These are phyloP conservation scores for Tupiocoris notatus DNA, from an alignment of 2,888 invertebrate genomes.

Conservation along the genomic window DNA sequence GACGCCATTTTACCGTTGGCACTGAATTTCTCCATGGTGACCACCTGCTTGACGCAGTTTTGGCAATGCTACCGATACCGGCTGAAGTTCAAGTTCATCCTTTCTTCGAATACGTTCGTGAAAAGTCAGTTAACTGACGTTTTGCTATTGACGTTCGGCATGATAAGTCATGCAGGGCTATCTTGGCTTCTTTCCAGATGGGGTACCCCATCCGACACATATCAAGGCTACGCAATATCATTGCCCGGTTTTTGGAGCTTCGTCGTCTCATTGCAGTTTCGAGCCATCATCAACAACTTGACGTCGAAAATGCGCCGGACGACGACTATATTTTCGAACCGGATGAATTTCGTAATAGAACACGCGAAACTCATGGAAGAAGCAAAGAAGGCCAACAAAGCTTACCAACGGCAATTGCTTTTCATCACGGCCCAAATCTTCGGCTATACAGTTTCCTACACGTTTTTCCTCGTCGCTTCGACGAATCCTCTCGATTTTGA, in stretches of 20 bases:
- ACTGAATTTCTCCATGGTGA: no score
- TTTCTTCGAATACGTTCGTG: no score
- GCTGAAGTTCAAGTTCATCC: no score
- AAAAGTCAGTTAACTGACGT: no score
- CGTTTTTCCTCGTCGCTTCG: neutral
- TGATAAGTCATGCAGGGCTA: no score
- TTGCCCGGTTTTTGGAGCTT: neutral
- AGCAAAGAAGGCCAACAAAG: neutral
- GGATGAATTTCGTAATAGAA: neutral
- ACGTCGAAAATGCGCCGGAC: neutral
- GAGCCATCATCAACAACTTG: neutral
- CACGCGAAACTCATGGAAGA: neutral
- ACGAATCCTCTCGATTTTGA: neutral
- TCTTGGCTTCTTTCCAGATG: no score
- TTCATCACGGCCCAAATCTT: neutral
- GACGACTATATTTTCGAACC: neutral
- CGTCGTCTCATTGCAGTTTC: neutral
- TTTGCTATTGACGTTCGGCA: no score
- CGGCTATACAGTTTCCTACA: neutral
- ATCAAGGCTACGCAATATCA: no score
- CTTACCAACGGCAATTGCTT: neutral
- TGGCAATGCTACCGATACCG: no score
- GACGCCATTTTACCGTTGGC: no score
- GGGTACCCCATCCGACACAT: no score
- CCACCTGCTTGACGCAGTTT: no score